A percentile compares a stretch with the other conserved stretches of the same genome.
Conservation (phyloP, 2,113 vertebrate species). For the Brevimyrus niger region DNA sequence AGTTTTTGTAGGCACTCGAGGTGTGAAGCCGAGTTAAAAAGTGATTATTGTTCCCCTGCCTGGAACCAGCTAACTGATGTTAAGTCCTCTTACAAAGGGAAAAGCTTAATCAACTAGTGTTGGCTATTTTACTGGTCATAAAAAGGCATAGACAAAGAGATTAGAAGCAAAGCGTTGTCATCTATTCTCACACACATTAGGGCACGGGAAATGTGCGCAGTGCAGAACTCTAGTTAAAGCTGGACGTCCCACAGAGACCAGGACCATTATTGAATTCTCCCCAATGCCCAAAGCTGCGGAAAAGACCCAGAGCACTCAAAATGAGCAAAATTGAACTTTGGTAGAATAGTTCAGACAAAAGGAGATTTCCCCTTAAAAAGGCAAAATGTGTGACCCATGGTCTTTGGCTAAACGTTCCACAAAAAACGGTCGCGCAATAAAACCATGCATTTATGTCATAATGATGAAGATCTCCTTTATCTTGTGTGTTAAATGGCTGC, state of each 20-base stretch:
- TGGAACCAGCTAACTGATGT: slow-evolving; percentile 57
- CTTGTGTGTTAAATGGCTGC: background rate
- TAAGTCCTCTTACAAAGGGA: slow-evolving; percentile 51
- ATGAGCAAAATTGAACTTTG: slow-evolving; percentile 24
- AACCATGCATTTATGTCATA: background rate
- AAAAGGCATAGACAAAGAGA: slow-evolving; percentile 38
- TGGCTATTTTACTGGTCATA: slow-evolving; percentile 48
- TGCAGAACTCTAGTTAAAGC: slow-evolving; percentile 3
- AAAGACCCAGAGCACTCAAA: slow-evolving; percentile 13
- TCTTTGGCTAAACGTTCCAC: background rate
- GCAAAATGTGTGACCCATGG: slow-evolving; percentile 15
- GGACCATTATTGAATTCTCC: slow-evolving; percentile 6
- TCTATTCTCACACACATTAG: slow-evolving; percentile 17
- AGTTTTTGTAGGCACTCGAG: slow-evolving; percentile 49
- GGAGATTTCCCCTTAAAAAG: slow-evolving; percentile 14
- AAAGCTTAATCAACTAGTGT: slow-evolving; percentile 41
- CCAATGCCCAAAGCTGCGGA: background rate
- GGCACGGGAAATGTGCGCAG: background rate
- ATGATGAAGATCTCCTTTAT: background rate
- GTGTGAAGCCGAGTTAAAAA: slow-evolving; percentile 58
- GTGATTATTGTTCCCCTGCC: slow-evolving; percentile 58
- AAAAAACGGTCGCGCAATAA: slow-evolving; percentile 6
- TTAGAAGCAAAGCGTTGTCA: slow-evolving; percentile 24
- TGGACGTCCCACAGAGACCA: background rate
- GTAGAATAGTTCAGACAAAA: background rate